These are phyloP conservation scores for Mesocentrotus franciscanus DNA, from an alignment of 53 echinoderm and acorn worm genomes.

Conservation along the genomic window DNA sequence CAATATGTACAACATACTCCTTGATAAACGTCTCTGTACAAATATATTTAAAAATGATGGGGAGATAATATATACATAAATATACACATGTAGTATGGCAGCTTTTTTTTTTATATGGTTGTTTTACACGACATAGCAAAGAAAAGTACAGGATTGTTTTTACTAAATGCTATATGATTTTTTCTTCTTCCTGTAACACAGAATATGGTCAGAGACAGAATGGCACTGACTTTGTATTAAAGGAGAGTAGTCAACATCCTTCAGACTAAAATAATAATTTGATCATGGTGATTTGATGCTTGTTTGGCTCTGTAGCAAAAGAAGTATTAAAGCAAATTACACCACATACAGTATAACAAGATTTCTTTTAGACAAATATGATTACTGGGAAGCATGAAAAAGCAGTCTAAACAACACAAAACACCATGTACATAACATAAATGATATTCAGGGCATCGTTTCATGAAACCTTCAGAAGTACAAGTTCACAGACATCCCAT, in stretches of 20 bases:
- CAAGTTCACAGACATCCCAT: too few relatives aligned
- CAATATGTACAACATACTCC: slow-evolving; percentile 22
- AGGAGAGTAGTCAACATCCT: not conserved
- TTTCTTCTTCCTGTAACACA: not conserved
- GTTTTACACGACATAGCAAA: not conserved
- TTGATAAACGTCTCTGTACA: slow-evolving; percentile 27
- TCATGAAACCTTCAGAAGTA: too few relatives aligned
- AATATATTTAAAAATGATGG: not conserved
- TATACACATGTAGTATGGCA: slow-evolving; percentile 1
- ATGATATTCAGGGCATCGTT: too few relatives aligned
- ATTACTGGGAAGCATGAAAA: not conserved
- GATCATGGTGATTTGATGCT: not conserved
- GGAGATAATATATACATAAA: not conserved
- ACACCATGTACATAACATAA: not conserved
- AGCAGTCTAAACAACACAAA: not conserved
- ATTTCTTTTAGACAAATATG: not conserved
- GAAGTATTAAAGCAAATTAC: not conserved
- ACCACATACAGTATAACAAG: not conserved
- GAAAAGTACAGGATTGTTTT: not conserved
- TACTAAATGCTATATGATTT: not conserved
- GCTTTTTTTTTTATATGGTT: not conserved
- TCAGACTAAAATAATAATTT: not conserved
- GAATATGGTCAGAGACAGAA: not conserved
- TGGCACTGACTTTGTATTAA: not conserved
- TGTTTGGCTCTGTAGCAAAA: not conserved